A percentile compares a stretch with the other conserved stretches of the same genome.
phyloP scores from a whole-genome alignment of 2,797 vertebrate species.

The Myotis planiceps region DNA sequence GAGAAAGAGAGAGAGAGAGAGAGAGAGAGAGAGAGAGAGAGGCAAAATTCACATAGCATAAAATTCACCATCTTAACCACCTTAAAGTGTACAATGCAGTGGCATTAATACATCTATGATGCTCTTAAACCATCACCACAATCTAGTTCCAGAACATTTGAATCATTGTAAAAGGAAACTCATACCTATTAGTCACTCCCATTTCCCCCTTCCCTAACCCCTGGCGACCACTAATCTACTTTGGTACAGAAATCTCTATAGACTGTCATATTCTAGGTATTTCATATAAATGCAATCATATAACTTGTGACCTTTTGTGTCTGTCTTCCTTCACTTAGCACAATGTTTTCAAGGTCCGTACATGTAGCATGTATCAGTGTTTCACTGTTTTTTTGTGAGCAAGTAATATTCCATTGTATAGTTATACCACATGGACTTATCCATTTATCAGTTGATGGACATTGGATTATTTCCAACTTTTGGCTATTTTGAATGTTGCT shows the following conservation, averaged over 20 bases:
- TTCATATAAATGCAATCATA: not conserved
- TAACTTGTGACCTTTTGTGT: not conserved
- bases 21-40: not conserved
- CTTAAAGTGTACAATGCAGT: not conserved
- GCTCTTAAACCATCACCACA: not conserved
- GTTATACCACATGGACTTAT: not conserved
- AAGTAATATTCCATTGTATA: not conserved
- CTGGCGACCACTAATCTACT: not conserved
- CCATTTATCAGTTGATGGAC: not conserved
- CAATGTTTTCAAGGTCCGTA: not conserved
- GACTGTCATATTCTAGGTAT: not conserved
- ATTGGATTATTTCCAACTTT: not conserved
- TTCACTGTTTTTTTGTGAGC: not conserved
- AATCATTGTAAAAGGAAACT: not conserved
- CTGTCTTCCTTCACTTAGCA: not conserved
- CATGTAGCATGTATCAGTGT: not conserved
- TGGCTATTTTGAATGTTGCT: not conserved
- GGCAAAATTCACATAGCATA: not conserved
- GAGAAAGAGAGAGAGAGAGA: not conserved
- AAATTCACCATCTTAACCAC: not conserved
- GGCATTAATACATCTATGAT: not conserved
- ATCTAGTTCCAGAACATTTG: not conserved
- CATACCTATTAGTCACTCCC: not conserved
- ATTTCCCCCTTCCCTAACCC: not conserved
- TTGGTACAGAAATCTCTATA: not conserved